Evolutionary conservation across 2,113 vertebrate species (phyloP), one percentile per base, ranked within the genome.

Genomic region (Condylura cristata): DNA sequence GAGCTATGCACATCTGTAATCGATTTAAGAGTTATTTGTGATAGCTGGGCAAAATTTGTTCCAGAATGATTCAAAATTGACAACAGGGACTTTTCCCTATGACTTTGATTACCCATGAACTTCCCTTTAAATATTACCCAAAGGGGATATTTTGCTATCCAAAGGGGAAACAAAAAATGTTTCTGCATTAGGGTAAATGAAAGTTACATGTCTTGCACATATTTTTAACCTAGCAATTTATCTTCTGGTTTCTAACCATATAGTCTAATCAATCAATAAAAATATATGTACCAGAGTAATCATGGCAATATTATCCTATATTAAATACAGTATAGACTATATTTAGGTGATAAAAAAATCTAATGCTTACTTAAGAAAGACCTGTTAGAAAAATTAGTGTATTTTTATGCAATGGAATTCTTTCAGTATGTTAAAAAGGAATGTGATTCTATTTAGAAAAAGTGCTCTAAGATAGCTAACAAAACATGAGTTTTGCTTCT

Each of bases 1-100:
- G 18, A 48, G 2, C n/a, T 70, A 37, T 75, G 71, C 85, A 71
- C 96, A 95, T 90, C 90, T 96, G 96, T 86, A 78, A 91, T 94
- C 46, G 71, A 79, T 95, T 96, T 90, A 88, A 63, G 70, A 93
- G 66, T 93, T 93, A 86, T 88, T 96, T 93, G 72, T 95, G 88
- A 89, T 94, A 80, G 14, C 63, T 83, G 28, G 53, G 13, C 51
- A 88, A 95, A 94, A 95, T 92, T 86, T 80, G 70, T 92, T 95
- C 68, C 60, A 95, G 92, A 94, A 61, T 86, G 58, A 94, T 72
- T 93, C 72, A 71, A 94, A 96, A 88, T 39, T 90, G 86, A 96
- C 78, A 81, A 37, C 74, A 88, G 37, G 46, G 34, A 3, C 58
- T 86, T 96, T 94, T 79, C 44, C 28, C 60, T 74, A 65, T 90